Base-by-base conservation (phyloP, 2,888 invertebrate genomes). In the Mellilla xanthometata region DNA sequence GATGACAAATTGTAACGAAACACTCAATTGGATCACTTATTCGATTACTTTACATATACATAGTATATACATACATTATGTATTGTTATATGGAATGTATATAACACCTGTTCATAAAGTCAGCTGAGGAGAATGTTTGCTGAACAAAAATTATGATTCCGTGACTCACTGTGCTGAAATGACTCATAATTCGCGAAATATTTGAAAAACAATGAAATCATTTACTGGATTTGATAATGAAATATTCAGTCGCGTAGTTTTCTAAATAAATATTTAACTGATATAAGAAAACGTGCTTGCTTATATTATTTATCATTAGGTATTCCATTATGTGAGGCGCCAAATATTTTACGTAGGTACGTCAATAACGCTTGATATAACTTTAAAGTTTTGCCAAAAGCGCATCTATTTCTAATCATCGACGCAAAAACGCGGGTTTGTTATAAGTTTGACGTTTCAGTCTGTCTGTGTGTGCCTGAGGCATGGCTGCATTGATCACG, bases 121-220 rank as follows among this genome's bases (percentile, higher is more conserved):
- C 45, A 39, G 34, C 44, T 24, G 12, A 2, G 12, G 9, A 12
- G 2, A 3, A 3, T 39, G 28, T 28, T 45, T 36, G 30, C 30
- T 7, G 38, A 32, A 15, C 31, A 22, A 9, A 11, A 29, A n/a
- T 42, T 12, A 13, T 35, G 12, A 11, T 13, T 26, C 19, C 6
- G 12, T 62, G 58, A 62, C 44, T 57, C 60, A 62, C 31, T 27
- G 22, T 19, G 6, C 15, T 3, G 24, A 19, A 1, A 8, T 44
- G 45, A 39, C 43, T 38, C 43, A 38, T 15, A 3, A 24, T 26
- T 23, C 10, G 34, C 13, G 11, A 30, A 39, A 31, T 36, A 28
- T 39, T 39, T 39, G 31, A 39, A 39, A 39, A 31, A 31, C 30
- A 31, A 31, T 39, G 10, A 39, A 24, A 39, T 39, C 24, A 31